phyloP scores from a whole-genome alignment of 2,797 vertebrate species.

The Oreochromis grahami region DNA sequence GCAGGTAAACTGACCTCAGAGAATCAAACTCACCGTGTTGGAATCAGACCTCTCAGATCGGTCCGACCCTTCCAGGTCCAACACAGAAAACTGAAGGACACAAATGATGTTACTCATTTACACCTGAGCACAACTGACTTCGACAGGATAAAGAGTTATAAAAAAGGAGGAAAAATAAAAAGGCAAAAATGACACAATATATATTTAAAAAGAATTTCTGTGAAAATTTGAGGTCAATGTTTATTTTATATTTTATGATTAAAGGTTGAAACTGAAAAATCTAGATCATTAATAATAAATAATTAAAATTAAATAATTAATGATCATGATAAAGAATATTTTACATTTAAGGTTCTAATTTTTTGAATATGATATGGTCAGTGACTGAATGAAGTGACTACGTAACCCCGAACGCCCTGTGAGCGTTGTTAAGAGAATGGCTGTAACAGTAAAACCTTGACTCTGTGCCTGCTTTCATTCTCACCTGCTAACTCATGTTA shows the following conservation, averaged over 20 bases:
- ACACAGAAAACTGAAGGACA: conserved; percentile 29
- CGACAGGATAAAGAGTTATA: background rate
- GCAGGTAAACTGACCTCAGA: background rate
- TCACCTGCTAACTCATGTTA: background rate
- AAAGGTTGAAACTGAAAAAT: background rate
- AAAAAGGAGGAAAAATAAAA: background rate
- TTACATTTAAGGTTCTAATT: background rate
- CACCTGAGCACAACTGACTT: background rate
- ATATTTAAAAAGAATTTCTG: background rate
- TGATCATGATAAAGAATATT: background rate
- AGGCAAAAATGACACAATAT: background rate
- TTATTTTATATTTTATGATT: background rate
- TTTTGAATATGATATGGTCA: background rate
- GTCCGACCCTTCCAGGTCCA: background rate
- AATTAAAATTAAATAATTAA: background rate
- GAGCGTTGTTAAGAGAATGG: background rate
- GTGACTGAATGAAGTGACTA: background rate
- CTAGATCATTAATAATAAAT: background rate
- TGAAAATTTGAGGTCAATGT: background rate
- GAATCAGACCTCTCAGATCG: background rate
- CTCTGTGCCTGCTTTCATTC: background rate
- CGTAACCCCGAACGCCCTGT: background rate
- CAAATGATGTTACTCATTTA: background rate
- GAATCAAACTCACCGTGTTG: conserved; percentile 14
- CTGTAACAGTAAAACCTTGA: background rate